Base-by-base conservation (phyloP, 2,797 vertebrate species). In the Lepilemur septentrionalis region DNA sequence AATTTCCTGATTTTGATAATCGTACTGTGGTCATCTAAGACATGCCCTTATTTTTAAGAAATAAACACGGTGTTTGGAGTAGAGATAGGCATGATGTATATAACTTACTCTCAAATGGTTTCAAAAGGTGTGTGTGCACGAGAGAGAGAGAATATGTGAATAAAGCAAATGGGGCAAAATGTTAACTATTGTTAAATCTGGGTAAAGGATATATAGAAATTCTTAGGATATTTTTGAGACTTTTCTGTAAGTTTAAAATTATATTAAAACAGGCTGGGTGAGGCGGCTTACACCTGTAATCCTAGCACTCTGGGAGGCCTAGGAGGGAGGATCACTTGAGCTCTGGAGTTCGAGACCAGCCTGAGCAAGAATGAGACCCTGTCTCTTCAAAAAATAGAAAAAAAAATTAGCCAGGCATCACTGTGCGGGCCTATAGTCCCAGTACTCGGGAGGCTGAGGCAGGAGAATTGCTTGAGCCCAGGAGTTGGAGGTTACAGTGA, bases 171-270 rank as follows among this genome's bases (percentile, higher is more conserved):
- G 32, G 69, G 17, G 30, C 43, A 84, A 35, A 32, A 38, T 59
- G 5, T 75, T 79, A 69, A 43, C 55, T 87, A 4, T 43, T 38
- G 57, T 18, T 55, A 76, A 30, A 91, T 73, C 18, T 83, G 15
- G 41, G 15, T 32, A 48, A 63, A 93, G 55, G 52, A 14, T 25
- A 57, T 18, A 43, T 23, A 89, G 79, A 61, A 81, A 65, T 57
- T 78, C 52, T 50, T 70, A 70, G 67, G 7, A 48, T 48, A 17
- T 79, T 76, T 82, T 75, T 92, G 50, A 83, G 87, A 48, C 43
- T 76, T 73, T 81, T 79, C 61, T 81, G 2, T 89, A 79, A 43
- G 18, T 89, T 94, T 93, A 93, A 89, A 94, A 86, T 85, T 72
- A 70, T 76, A 35, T n/a, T 32, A 78, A 52, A 50, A 76, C 20